phyloP scores from a whole-genome alignment of 2,113 vertebrate species.

The Proteles cristata region DNA sequence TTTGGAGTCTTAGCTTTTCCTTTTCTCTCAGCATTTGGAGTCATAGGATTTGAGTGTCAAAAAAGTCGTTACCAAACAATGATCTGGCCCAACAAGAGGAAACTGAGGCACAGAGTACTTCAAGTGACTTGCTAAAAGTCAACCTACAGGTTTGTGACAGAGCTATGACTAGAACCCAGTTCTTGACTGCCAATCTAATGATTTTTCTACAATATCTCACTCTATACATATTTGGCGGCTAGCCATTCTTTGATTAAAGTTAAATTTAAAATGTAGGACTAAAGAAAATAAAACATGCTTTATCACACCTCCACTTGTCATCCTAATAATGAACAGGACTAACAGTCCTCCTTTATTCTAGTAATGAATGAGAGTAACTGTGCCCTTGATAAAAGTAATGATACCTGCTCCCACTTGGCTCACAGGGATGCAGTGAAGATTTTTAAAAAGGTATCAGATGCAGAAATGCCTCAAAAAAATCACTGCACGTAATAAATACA shows the following conservation, averaged over 20 bases:
- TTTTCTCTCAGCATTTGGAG: neutral
- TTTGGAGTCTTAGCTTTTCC: neutral
- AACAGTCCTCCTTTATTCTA: neutral
- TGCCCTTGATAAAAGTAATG: neutral
- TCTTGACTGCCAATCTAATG: neutral
- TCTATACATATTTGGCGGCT: slow-evolving; percentile 24
- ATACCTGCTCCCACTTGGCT: neutral
- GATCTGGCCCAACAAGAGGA: neutral
- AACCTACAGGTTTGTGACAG: neutral
- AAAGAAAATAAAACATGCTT: neutral
- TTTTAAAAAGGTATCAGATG: neutral
- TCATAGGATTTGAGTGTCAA: neutral
- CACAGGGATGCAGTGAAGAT: neutral
- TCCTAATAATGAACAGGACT: slow-evolving; percentile 1
- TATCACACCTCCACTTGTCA: neutral
- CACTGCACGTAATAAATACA: neutral
- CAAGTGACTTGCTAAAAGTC: neutral
- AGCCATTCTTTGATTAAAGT: slow-evolving; percentile 32
- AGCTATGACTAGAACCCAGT: neutral
- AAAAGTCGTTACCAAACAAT: neutral
- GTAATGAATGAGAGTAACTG: neutral
- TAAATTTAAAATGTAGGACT: slow-evolving; percentile 20
- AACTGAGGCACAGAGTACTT: neutral
- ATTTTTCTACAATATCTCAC: neutral
- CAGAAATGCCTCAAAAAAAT: slow-evolving; percentile 33